Percentiles rank a stretch among this genome's conserved stretches.
Evolutionary conservation across 2,113 vertebrate species (phyloP).

Genomic region (Podiceps cristatus): DNA sequence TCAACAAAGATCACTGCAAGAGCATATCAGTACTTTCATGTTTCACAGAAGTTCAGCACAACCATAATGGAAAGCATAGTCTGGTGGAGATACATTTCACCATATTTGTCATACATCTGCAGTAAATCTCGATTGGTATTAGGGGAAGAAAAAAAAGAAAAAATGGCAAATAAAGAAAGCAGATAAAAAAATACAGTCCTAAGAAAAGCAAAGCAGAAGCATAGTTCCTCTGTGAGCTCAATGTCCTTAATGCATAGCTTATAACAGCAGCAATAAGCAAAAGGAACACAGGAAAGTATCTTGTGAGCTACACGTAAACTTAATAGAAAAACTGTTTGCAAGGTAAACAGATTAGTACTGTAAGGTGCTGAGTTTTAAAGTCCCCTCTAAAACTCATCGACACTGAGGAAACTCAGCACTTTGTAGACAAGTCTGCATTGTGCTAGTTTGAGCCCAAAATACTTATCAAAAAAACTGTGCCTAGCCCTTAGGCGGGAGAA

Average conservation of each 20-base stretch:
- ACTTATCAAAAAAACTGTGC: neutral
- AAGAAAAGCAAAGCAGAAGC: constrained; percentile 40
- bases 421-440: neutral
- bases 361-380: neutral
- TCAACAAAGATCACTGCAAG: neutral
- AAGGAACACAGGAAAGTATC: neutral
- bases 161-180: neutral
- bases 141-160: neutral
- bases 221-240: neutral
- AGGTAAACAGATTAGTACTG: neutral
- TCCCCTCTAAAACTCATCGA: neutral
- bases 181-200: neutral
- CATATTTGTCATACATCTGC: neutral
- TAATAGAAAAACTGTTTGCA: neutral
- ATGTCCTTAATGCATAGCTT: neutral
- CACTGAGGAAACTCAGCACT: neutral
- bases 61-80: neutral
- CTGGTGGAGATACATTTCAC: neutral
- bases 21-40: neutral
- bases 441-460: neutral
- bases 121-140: neutral
- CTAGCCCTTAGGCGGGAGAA: neutral
- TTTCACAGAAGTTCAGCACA: constrained; percentile 13
- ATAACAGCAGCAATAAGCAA: neutral
- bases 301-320: neutral